Evolutionary conservation across 2,113 vertebrate genomes (phyloP).

Genomic region (Scophthalmus maximus): DNA sequence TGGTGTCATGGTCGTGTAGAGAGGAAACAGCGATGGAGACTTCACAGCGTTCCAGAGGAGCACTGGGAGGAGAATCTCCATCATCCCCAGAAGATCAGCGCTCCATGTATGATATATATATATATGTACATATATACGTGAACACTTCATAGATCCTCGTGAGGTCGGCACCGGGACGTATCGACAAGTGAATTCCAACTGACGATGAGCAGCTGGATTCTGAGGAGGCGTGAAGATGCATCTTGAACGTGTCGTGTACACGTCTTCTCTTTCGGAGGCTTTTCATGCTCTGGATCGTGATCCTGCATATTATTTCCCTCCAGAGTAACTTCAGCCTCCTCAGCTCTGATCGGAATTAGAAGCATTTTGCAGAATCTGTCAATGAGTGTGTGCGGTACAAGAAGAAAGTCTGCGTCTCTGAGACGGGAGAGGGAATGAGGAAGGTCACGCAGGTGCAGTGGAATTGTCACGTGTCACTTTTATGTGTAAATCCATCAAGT

Average conservation of each 20-base stretch:
- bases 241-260: conserved; percentile 10
- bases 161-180: conserved; percentile 29
- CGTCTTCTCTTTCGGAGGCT: neutral
- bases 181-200: conserved; percentile 19
- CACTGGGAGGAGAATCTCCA: conserved; percentile 45
- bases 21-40: conserved; percentile 45
- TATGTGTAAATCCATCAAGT: conserved; percentile 67
- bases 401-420: neutral
- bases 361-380: neutral
- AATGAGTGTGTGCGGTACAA: conserved; percentile 5
- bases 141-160: conserved; percentile 24
- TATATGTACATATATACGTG: conserved; percentile 11
- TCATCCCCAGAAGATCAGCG: conserved; percentile 51
- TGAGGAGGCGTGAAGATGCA: conserved; percentile 12
- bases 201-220: conserved; percentile 27
- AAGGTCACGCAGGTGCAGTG: conserved; percentile 25
- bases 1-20: conserved; percentile 45
- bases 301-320: conserved; percentile 27
- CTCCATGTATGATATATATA: too few relatives aligned
- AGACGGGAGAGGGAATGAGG: neutral
- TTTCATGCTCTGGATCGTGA: conserved; percentile 35
- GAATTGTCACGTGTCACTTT: conserved; percentile 57
- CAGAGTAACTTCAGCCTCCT: neutral
- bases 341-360: conserved; percentile 20
- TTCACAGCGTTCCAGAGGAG: conserved; percentile 39